These are phyloP conservation scores for Graphium colonna DNA, from an alignment of 2,888 invertebrate species.

Conservation along the genomic window DNA sequence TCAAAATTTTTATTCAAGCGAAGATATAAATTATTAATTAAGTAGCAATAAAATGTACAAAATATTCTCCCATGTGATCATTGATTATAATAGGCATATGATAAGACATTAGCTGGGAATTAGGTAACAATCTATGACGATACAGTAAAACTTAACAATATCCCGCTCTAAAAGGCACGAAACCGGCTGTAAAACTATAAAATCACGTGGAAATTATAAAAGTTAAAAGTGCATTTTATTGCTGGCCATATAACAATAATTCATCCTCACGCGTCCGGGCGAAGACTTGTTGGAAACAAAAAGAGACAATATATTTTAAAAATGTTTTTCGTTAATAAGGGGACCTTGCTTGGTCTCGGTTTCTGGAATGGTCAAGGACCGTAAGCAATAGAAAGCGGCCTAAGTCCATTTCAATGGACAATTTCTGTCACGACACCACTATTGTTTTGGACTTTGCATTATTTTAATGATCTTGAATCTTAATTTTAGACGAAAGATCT, in stretches of 20 bases:
- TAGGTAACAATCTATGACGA: constrained; percentile 40
- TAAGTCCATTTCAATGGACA: constrained; percentile 53
- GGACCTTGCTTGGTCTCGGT: constrained; percentile 53
- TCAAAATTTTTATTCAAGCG: no score
- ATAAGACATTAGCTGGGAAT: constrained; percentile 42
- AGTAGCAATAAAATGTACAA: neutral
- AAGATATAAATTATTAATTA: neutral
- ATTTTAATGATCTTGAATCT: constrained; percentile 61
- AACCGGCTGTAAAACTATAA: constrained; percentile 67
- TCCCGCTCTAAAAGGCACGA: constrained; percentile 52
- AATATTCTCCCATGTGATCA: constrained; percentile 43
- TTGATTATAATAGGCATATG: constrained; percentile 24
- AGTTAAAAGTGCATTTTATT: constrained; percentile 58
- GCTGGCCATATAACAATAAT: constrained; percentile 69
- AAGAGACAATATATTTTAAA: constrained; percentile 37
- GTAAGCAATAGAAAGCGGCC: constrained; percentile 55
- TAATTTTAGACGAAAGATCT: constrained; percentile 40
- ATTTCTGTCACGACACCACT: constrained; percentile 61
- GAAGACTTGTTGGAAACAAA: constrained; percentile 32
- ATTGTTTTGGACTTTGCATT: constrained; percentile 50
- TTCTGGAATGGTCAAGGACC: constrained; percentile 69
- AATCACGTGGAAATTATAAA: constrained; percentile 62
- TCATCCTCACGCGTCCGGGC: constrained; percentile 58
- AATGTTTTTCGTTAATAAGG: constrained; percentile 47
- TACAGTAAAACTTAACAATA: constrained; percentile 50